phyloP scores from a whole-genome alignment of 2,797 vertebrate genomes.

The Naso thynnoides region DNA sequence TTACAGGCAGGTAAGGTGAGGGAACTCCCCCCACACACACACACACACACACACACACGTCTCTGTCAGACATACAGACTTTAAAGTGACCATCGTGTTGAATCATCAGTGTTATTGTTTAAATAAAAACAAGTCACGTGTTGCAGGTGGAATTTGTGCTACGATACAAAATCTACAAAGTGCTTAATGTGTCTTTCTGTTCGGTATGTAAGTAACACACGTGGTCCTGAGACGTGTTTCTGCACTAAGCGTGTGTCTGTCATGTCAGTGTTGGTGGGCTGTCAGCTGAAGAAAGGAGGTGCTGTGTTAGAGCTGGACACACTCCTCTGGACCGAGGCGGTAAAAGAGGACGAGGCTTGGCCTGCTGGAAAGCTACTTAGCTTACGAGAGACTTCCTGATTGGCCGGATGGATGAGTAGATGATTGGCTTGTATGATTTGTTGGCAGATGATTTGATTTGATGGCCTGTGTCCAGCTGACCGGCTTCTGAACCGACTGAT shows the following conservation, averaged over 20 bases:
- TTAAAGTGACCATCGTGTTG: too few relatives aligned
- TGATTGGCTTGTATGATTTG: conserved; percentile 1
- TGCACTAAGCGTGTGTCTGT: background rate
- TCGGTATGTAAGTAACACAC: too few relatives aligned
- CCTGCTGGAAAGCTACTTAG: conserved; percentile 10
- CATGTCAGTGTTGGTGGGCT: conserved; percentile 21
- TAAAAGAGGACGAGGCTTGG: conserved; percentile 27
- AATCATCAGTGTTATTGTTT: too few relatives aligned
- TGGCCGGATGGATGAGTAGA: background rate
- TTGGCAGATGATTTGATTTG: background rate
- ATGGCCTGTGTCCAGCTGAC: background rate
- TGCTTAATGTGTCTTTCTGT: too few relatives aligned
- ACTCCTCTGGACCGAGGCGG: conserved; percentile 25
- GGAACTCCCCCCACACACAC: too few relatives aligned
- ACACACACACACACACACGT: too few relatives aligned
- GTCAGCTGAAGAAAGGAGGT: conserved; percentile 37
- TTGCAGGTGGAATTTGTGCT: too few relatives aligned
- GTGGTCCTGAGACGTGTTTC: background rate
- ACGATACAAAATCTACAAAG: too few relatives aligned
- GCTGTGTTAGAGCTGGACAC: conserved; percentile 43
- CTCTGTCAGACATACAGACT: too few relatives aligned
- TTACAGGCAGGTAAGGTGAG: too few relatives aligned
- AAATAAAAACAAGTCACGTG: too few relatives aligned
- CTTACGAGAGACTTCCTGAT: conserved; percentile 1
- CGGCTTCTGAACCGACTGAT: background rate